These are phyloP conservation scores for Alsophila aescularia DNA, from an alignment of 2,888 invertebrate genomes.

Conservation along the genomic window DNA sequence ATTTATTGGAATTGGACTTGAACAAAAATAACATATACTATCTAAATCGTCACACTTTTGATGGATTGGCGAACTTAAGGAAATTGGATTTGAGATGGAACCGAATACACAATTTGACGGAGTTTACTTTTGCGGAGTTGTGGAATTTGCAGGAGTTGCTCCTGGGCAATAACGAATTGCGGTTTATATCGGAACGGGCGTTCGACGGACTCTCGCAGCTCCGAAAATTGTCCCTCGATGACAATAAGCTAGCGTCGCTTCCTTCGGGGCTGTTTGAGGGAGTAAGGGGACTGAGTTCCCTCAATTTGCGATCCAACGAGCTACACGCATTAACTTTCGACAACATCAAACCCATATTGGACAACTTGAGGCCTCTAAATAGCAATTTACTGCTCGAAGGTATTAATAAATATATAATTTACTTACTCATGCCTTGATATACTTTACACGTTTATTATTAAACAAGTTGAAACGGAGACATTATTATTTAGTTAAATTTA, in stretches of 20 bases:
- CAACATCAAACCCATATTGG: slow-evolving; percentile 90
- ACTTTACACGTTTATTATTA: slow-evolving; percentile 75
- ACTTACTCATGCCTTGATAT: slow-evolving; percentile 61
- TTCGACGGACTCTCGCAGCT: slow-evolving; percentile 90
- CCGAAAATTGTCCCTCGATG: slow-evolving; percentile 88
- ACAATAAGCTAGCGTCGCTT: slow-evolving; percentile 89
- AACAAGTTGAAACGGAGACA: slow-evolving; percentile 66
- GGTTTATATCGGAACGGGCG: slow-evolving; percentile 90
- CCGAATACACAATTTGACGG: slow-evolving; percentile 90
- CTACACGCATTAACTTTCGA: slow-evolving; percentile 91
- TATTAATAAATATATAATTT: slow-evolving; percentile 78
- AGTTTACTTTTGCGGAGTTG: slow-evolving; percentile 91
- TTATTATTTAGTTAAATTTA: slow-evolving; percentile 70
- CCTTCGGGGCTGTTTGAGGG: slow-evolving; percentile 89
- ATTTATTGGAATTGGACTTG: slow-evolving; percentile 91
- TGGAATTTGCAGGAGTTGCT: slow-evolving; percentile 89
- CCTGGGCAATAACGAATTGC: slow-evolving; percentile 88
- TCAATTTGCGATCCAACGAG: slow-evolving; percentile 91
- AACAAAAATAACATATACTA: slow-evolving; percentile 90
- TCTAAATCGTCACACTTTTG: slow-evolving; percentile 90
- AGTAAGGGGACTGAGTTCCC: slow-evolving; percentile 88
- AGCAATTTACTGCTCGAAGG: slow-evolving; percentile 91
- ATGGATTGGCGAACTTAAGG: slow-evolving; percentile 89
- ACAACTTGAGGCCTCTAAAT: slow-evolving; percentile 89
- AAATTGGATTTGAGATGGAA: slow-evolving; percentile 90